phyloP scores from a whole-genome alignment of 2,888 invertebrate species.

The Tortricodes alternella region DNA sequence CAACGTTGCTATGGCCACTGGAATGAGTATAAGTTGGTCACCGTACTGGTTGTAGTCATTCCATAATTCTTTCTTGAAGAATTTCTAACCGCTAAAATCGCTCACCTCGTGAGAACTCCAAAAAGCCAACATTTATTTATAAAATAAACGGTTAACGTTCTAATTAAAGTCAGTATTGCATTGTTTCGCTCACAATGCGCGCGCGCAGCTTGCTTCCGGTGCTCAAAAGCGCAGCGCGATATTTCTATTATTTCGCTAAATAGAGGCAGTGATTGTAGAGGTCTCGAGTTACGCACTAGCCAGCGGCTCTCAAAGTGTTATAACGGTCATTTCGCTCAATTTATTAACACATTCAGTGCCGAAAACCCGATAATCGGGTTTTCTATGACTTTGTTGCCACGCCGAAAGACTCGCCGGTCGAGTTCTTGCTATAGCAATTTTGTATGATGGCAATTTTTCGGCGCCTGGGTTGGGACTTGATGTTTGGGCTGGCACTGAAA shows the following conservation, averaged over 20 bases:
- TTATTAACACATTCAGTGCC: background rate
- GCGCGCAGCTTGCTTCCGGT: slow-evolving; percentile 47
- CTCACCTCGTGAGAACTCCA: slow-evolving; percentile 32
- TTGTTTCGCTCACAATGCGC: slow-evolving; percentile 51
- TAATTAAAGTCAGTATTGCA: slow-evolving; percentile 42
- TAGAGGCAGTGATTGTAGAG: slow-evolving; percentile 42
- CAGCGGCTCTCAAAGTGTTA: slow-evolving; percentile 10
- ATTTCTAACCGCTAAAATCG: too few relatives aligned
- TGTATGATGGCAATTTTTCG: too few relatives aligned
- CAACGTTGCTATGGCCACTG: too few relatives aligned
- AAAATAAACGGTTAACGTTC: slow-evolving; percentile 32
- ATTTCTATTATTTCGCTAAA: slow-evolving; percentile 31
- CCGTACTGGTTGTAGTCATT: too few relatives aligned
- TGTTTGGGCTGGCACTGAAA: too few relatives aligned
- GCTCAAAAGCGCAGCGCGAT: slow-evolving; percentile 76
- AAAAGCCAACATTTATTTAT: slow-evolving; percentile 23
- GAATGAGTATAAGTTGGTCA: too few relatives aligned
- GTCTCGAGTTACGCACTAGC: slow-evolving; percentile 59
- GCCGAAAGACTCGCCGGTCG: too few relatives aligned
- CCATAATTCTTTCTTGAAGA: too few relatives aligned
- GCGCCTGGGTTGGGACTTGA: too few relatives aligned
- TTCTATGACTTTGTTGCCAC: too few relatives aligned
- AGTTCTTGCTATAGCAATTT: too few relatives aligned
- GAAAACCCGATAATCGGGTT: too few relatives aligned
- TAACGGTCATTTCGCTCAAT: background rate